These are phyloP conservation scores for Alviniconcha marisindica DNA, from an alignment of 1,140 invertebrate species.

Conservation along the genomic window DNA sequence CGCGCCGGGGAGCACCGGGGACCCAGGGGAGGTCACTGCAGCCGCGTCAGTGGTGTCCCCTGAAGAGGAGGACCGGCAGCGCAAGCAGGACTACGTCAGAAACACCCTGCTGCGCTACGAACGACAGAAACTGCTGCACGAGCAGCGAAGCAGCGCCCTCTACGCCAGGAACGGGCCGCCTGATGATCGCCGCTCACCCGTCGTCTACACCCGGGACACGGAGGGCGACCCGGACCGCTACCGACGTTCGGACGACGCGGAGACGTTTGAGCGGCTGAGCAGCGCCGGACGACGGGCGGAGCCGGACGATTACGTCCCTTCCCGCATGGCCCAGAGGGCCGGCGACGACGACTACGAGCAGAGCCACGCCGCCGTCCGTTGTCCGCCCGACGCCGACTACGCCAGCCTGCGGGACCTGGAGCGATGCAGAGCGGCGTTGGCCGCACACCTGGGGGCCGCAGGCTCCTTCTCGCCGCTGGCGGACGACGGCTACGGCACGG, in stretches of 20 bases:
- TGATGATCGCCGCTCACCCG: background rate
- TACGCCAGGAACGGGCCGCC: too few species aligned
- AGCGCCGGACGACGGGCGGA: too few species aligned
- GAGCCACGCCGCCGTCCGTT: background rate
- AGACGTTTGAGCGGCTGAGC: background rate
- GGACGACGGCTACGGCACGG: constrained; percentile 26
- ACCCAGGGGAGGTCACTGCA: background rate
- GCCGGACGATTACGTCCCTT: constrained; percentile 16
- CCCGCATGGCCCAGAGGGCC: background rate
- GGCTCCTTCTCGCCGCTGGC: background rate
- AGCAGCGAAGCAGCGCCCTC: too few species aligned
- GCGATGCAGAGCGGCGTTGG: too few species aligned
- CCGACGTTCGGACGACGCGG: too few species aligned
- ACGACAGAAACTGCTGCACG: constrained; percentile 8
- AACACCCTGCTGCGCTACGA: constrained; percentile 34
- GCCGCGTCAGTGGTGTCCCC: background rate
- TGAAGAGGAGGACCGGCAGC: constrained; percentile 1
- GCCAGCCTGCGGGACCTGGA: background rate
- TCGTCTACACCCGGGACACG: background rate
- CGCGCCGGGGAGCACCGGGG: background rate
- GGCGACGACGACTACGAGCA: background rate
- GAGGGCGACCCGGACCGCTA: too few species aligned
- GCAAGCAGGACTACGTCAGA: constrained; percentile 22
- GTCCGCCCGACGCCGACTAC: background rate
- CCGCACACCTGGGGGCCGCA: background rate